These are phyloP conservation scores for Petrocephalus sullivani DNA, from an alignment of 2,797 vertebrate species.

Conservation along the genomic window DNA sequence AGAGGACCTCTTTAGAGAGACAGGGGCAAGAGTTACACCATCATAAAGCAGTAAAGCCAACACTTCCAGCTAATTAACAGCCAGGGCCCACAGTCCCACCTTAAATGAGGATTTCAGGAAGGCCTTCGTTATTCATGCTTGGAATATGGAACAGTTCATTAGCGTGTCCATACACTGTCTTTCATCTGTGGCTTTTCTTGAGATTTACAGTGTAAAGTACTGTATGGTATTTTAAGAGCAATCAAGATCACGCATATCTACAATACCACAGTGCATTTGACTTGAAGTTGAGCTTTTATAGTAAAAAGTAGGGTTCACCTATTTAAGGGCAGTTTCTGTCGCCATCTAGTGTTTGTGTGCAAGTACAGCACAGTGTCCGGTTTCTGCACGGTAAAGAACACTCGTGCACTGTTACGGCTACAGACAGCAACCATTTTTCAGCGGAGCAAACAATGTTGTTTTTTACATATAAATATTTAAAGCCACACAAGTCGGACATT, in stretches of 20 bases:
- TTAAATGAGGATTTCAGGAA: not conserved
- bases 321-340: not conserved
- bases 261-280: not conserved
- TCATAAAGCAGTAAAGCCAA: not conserved
- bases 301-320: not conserved
- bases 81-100: not conserved
- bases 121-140: not conserved
- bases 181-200: not conserved
- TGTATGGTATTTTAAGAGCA: not conserved
- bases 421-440: not conserved
- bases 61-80: not conserved
- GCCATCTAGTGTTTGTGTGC: not conserved
- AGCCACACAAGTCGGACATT: not conserved
- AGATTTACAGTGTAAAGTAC: not conserved
- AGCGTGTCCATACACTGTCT: not conserved
- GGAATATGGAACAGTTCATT: not conserved
- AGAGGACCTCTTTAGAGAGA: not conserved
- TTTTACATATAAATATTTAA: conserved; percentile 18
- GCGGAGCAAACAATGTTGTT: not conserved
- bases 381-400: not conserved
- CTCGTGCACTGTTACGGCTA: not conserved
- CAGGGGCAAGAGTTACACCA: not conserved
- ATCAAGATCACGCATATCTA: not conserved
- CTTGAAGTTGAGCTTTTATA: not conserved
- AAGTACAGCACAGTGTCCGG: not conserved